Base-by-base conservation (phyloP, 2,113 vertebrate genomes). In the Lynx canadensis region DNA sequence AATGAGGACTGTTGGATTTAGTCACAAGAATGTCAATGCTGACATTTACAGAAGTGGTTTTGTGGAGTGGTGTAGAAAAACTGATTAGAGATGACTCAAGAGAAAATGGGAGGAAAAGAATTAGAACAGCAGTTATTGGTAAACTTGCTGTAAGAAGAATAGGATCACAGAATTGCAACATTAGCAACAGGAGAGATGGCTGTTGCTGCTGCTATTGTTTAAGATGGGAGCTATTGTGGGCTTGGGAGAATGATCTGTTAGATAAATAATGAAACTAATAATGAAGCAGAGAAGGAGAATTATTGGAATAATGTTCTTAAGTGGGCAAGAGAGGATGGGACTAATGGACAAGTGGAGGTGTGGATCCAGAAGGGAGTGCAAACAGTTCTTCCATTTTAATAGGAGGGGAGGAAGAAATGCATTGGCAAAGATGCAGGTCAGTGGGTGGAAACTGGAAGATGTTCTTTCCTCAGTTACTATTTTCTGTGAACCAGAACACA, bases 401-500 rank as follows among this genome's bases (percentile, higher is more conserved):
- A 74, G 8, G 8, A 97, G 27, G 25, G 65, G 65, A 81, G 38
- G 7, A 79, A 92, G 33, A 76, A 74, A 66, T 21, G 23, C 4
- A 18, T 23, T 25, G 45, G 4, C 21, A 76, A 94, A n/a, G 10
- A 92, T 48, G 4, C 55, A 85, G 16, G 33, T 4, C 2, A 7
- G 8, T 68, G 23, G 29, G 13, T 78, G 15, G 33, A n/a, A 21
- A 85, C 38, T 63, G 82, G 78, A 36, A 27, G 6, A 60, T 36
- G 31, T 55, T 66, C 21, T 91, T 86, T 86, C 45, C 29, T 89
- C 74, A 50, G 48, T 33, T 36, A 71, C 16, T 65, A 21, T 88
- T 93, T 95, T 89, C 38, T 93, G n/a, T 63, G 29, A 71, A 94
- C 50, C 29, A 89, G 48, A 89, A 81, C 7, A 74, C 23, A 65